Base-by-base conservation (phyloP, 2,113 vertebrate genomes). In the Etheostoma cragini region DNA sequence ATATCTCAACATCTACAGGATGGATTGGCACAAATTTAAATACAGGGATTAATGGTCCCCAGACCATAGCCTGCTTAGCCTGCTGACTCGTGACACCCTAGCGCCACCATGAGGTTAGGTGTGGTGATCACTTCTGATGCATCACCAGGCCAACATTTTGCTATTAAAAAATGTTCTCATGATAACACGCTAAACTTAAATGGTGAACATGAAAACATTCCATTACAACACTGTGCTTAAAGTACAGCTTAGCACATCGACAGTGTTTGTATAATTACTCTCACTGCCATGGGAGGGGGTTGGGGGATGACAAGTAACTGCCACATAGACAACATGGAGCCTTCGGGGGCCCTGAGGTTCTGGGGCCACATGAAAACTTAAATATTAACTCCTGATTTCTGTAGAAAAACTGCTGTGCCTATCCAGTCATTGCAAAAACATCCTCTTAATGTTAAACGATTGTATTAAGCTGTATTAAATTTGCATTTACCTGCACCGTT, bases 401-500 rank as follows among this genome's bases (percentile, higher is more conserved):
- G 5, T 49, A 50, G 13, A 7, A 6, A 57, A 58, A 47, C 8
- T 22, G 14, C 17, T 12, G 12, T 16, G 35, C 8, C 35, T 8
- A 38, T 8, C 35, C 1, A 38, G 35, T 38, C 8, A 38, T 8
- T 38, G 8, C 7, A 38, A 38, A 38, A 38, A 38, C 35, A 38
- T 38, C 8, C 7, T 38, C 1, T 38, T 38, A 8, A 38, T 38
- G 35, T 38, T 38, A 38, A 42, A 3, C 10, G 8, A 11, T 42
- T 42, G 38, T 38, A 38, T 38, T 38, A 38, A 38, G 35, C 35
- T 1, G 35, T 38, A 38, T 38, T 38, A 2, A 38, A 38, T 10
- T 13, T 22, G 0, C 14, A 3, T 8, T 76, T 94, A 99, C 98
- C 97, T 91, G 98, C 96, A 0, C 98, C 98, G 1, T 96, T 93